Base-by-base conservation (phyloP, 2,888 invertebrate species). In the Galeruca laticollis region DNA sequence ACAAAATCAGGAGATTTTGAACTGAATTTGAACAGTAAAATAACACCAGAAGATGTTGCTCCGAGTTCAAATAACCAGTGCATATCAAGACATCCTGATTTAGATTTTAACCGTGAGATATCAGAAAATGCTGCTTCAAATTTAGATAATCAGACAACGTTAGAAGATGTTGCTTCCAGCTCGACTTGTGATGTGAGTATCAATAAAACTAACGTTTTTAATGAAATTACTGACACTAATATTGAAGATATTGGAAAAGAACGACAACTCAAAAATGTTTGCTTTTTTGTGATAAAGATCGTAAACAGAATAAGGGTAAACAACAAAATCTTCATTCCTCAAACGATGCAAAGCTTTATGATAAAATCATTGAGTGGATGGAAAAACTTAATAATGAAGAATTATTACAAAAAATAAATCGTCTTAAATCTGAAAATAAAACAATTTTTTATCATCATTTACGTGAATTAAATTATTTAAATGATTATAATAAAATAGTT, bases 401-500 rank as follows among this genome's bases (percentile, higher is more conserved):
- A 52, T 68, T 68, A 54, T 54, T 37, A 47, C 56, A 62, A 2
- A 68, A 52, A 68, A 47, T 68, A 10, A n/a, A 54, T 68, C 20
- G 49, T 64, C 21, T 56, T 0, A 64, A 43, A 43, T 64, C 54
- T 35, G 26, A 21, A 8, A 64, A 56, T 69, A 37, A 40, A 60
- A 35, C n/a, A 26, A 43, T 60, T 21, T 60, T 21, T 20, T 31
- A 43, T 43, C 21, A 60, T 60, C 60, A 60, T 43, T 6, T 51
- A 10, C 40, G 21, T 60, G 60, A 5, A 15, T 43, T 43, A n/a
- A 9, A 65, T 60, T 68, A 68, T 68, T 60, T 64, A 68, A 56
- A 60, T 68, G 60, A 60, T 21, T 65, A 71, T 15, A 71, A 68
- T 64, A 68, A 71, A 71, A 10, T 49, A 64, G 64, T 71, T 68